Evolutionary conservation across 1,140 invertebrate genomes (phyloP).

Genomic region (Protaetia brevitarsis): DNA sequence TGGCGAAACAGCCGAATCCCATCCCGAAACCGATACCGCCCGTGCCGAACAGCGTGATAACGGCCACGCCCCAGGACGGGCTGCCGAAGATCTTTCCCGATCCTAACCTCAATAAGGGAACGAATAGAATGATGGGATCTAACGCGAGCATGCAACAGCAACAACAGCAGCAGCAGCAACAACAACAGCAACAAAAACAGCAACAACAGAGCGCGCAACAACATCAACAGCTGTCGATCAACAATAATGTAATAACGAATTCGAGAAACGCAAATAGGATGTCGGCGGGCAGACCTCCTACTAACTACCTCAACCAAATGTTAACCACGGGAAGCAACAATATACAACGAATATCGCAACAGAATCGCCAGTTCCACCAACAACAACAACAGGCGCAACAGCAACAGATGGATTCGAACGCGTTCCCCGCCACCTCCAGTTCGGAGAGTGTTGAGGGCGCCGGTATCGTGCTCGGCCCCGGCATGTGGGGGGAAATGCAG

Average conservation of each 20-base stretch:
- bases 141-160: conserved; percentile 28
- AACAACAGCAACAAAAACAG: conserved; percentile 36
- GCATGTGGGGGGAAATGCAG: conserved; percentile 44
- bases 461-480: conserved; percentile 25
- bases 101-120: conserved; percentile 29
- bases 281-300: conserved; percentile 29
- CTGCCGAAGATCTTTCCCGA: conserved; percentile 50
- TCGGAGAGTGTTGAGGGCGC: conserved; percentile 6
- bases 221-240: conserved; percentile 28
- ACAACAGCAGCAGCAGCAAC: conserved; percentile 38
- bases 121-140: not conserved
- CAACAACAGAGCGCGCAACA: no score
- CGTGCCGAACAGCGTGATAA: conserved; percentile 63
- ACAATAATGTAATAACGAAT: conserved; percentile 29
- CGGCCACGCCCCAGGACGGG: conserved; percentile 62
- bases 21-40: conserved; percentile 64
- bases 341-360: conserved; percentile 28
- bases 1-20: conserved; percentile 70
- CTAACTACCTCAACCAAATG: conserved; percentile 43
- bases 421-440: conserved; percentile 37
- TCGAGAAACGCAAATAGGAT: conserved; percentile 23
- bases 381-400: conserved; percentile 30
- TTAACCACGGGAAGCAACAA: conserved; percentile 32
- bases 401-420: conserved; percentile 33
- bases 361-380: conserved; percentile 21